A percentile compares a stretch with the other conserved stretches of the same genome.
These are phyloP conservation scores for Beroe ovata DNA, from an alignment of 37 sponge, comb jelly and placozoan genomes.

Conservation along the genomic window DNA sequence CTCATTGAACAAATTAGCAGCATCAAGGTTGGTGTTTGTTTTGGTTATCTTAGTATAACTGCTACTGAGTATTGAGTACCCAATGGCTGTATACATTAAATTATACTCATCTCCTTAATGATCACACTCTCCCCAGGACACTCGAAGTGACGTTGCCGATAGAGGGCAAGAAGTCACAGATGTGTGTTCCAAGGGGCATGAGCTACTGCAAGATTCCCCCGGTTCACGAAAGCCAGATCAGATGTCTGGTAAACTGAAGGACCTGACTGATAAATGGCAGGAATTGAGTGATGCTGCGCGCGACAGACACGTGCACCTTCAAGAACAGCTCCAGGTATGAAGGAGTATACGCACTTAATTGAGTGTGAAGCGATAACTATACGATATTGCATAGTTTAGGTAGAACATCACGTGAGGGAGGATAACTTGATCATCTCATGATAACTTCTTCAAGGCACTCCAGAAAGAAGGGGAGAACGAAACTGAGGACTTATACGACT, in stretches of 20 bases:
- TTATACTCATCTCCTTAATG: too few relatives aligned
- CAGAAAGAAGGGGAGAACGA: slow-evolving; percentile 53
- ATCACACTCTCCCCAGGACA: slow-evolving; percentile 31
- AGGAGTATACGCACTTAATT: too few relatives aligned
- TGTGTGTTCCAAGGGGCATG: slow-evolving; percentile 50
- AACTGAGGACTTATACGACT: slow-evolving; percentile 14
- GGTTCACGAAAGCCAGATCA: not conserved
- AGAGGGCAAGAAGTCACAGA: slow-evolving; percentile 23
- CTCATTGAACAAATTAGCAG: not conserved
- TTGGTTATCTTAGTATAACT: too few relatives aligned
- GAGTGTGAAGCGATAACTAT: too few relatives aligned
- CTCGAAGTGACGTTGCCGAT: slow-evolving; percentile 23
- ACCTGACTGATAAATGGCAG: slow-evolving; percentile 62
- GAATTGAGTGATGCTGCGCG: slow-evolving; percentile 11
- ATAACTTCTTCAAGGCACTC: too few relatives aligned
- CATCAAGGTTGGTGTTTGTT: slow-evolving; percentile 48
- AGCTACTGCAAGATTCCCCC: not conserved
- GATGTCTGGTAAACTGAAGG: not conserved
- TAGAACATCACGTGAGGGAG: too few relatives aligned
- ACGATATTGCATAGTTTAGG: too few relatives aligned
- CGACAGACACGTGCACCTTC: slow-evolving; percentile 40
- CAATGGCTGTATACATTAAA: too few relatives aligned
- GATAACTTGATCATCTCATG: too few relatives aligned
- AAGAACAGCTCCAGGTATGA: slow-evolving; percentile 20
- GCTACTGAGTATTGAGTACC: too few relatives aligned